Evolutionary conservation across 2,113 vertebrate genomes (phyloP).

Genomic region (Sterna hirundo): DNA sequence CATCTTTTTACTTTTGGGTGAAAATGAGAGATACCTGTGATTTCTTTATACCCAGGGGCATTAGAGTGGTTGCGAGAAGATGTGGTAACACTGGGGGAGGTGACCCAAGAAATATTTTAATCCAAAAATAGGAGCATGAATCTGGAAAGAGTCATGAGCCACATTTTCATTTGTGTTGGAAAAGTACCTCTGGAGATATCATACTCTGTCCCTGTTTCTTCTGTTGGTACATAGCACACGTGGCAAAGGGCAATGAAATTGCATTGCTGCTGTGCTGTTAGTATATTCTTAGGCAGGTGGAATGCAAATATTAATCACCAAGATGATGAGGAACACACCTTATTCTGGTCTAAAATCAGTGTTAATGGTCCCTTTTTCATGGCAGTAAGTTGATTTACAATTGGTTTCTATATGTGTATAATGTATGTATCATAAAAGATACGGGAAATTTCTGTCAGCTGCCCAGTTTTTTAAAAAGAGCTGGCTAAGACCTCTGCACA

Average conservation of each 20-base stretch:
- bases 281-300: not conserved
- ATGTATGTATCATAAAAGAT: not conserved
- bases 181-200: not conserved
- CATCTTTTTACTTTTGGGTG: not conserved
- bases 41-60: not conserved
- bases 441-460: not conserved
- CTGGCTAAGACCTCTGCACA: not conserved
- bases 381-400: not conserved
- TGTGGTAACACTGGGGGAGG: not conserved
- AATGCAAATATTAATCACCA: not conserved
- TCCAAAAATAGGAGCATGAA: not conserved
- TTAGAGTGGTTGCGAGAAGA: not conserved
- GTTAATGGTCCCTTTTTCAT: not conserved
- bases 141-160: not conserved
- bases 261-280: not conserved
- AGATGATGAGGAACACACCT: not conserved
- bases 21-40: not conserved
- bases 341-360: not conserved
- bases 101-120: not conserved
- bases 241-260: not conserved
- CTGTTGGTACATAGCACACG: not conserved
- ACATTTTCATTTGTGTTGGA: not conserved
- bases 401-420: not conserved
- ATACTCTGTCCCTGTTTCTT: not conserved
- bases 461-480: not conserved